Percentiles rank a stretch among this genome's conserved stretches.
phyloP scores from a whole-genome alignment of 2,113 vertebrate genomes.

The Gallinago jamesoni region DNA sequence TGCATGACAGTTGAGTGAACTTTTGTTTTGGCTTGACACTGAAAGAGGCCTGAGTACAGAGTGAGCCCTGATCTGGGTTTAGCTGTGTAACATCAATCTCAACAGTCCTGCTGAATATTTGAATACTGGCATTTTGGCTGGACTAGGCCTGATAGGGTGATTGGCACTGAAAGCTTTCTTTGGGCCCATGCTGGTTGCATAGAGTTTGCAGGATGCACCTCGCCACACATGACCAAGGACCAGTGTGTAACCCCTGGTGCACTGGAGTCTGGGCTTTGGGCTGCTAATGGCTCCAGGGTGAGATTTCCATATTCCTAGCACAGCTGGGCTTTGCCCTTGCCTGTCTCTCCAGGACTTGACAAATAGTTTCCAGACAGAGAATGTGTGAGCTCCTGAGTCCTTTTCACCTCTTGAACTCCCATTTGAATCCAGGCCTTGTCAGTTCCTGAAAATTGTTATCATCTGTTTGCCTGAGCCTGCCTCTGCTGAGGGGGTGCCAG shows the following conservation, averaged over 20 bases:
- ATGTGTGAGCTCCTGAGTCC: not conserved
- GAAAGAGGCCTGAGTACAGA: not conserved
- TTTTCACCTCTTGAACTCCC: constrained; percentile 24
- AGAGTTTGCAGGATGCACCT: not conserved
- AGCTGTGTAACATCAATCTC: not conserved
- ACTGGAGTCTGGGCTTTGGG: not conserved
- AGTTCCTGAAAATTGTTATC: constrained; percentile 11
- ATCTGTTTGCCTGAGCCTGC: constrained; percentile 9
- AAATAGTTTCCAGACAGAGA: constrained; percentile 37
- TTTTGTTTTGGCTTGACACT: not conserved
- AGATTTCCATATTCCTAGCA: not conserved
- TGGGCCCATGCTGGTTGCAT: not conserved
- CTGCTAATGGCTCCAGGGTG: not conserved
- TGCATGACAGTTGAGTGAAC: not conserved
- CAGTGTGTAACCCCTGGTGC: not conserved
- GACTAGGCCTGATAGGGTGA: not conserved
- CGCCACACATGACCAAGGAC: rapidly evolving
- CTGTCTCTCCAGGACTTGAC: not conserved
- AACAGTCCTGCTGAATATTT: not conserved
- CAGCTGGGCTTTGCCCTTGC: constrained; percentile 35
- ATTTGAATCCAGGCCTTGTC: not conserved
- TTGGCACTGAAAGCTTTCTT: not conserved
- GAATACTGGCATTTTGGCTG: not conserved
- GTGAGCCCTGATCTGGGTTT: not conserved
- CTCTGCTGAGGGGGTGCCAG: rapidly evolving